These are phyloP conservation scores for Oreamnos americanus DNA, from an alignment of 2,113 vertebrate genomes.

Conservation along the genomic window DNA sequence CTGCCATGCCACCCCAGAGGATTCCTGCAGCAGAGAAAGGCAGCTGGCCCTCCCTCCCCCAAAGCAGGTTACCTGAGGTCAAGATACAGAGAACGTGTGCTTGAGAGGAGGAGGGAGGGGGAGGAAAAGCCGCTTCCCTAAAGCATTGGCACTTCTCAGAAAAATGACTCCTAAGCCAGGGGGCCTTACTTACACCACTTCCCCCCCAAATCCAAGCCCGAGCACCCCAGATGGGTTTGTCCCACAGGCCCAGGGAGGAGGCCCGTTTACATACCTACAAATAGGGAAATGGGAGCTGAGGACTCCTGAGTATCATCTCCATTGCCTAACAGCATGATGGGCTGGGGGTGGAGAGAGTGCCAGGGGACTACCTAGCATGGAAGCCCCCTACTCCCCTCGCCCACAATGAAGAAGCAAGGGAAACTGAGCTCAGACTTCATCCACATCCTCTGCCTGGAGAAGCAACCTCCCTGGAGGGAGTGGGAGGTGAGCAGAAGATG, in stretches of 20 bases:
- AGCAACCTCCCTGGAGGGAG: neutral
- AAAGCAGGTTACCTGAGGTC: constrained; percentile 73
- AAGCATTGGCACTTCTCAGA: constrained; percentile 73
- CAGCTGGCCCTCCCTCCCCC: constrained; percentile 51
- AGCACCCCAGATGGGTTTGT: constrained; percentile 21
- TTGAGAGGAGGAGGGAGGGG: neutral
- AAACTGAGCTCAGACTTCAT: neutral
- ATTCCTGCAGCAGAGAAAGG: neutral
- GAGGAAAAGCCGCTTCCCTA: constrained; percentile 68
- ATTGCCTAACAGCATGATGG: neutral
- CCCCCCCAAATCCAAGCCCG: constrained; percentile 54
- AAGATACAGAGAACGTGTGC: constrained; percentile 19
- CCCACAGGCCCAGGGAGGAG: constrained; percentile 17
- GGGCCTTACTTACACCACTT: constrained; percentile 61
- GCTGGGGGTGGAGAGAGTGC: neutral
- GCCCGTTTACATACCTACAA: neutral
- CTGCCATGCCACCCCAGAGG: constrained; percentile 14
- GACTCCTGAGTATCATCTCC: neutral
- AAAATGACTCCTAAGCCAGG: constrained; percentile 60
- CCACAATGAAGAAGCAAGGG: neutral
- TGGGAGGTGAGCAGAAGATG: neutral
- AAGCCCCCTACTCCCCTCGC: neutral
- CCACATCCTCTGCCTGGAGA: neutral
- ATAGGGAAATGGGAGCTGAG: neutral
- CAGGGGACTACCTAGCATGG: neutral